Conservation (phyloP, 1,140 invertebrate species). For the Heliothis subflexa region DNA sequence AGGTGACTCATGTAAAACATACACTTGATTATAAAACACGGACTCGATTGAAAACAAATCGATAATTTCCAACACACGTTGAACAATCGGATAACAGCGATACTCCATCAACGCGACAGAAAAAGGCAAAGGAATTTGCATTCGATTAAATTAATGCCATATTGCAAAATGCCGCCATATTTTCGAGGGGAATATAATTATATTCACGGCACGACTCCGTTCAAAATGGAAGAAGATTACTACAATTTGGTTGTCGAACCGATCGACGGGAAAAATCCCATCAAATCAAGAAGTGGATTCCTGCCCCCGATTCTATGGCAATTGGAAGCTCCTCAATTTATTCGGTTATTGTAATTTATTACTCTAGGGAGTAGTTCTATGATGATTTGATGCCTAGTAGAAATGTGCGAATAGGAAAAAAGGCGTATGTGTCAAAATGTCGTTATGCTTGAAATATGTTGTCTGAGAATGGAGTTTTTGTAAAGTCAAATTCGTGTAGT, state of each 20-base stretch:
- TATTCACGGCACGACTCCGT: slow-evolving; percentile 58
- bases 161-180: slow-evolving; percentile 22
- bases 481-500: too few species aligned
- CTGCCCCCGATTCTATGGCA: slow-evolving; percentile 3
- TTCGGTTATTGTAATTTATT: slow-evolving; percentile 23
- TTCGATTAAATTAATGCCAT: slow-evolving; percentile 52
- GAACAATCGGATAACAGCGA: slow-evolving; percentile 19
- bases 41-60: neutral
- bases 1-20: neutral
- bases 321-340: slow-evolving; percentile 39
- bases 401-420: too few species aligned
- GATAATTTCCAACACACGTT: neutral
- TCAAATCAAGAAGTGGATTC: slow-evolving; percentile 34
- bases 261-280: slow-evolving; percentile 55
- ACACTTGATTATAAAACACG: neutral
- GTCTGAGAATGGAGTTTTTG: too few species aligned
- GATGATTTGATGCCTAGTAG: neutral
- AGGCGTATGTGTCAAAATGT: too few species aligned
- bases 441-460: too few species aligned
- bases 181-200: slow-evolving; percentile 48
- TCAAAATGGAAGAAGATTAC: slow-evolving; percentile 58
- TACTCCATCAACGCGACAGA: slow-evolving; percentile 16
- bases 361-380: slow-evolving; percentile 8
- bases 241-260: slow-evolving; percentile 51
- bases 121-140: slow-evolving; percentile 40